These are phyloP conservation scores for Chrysemys picta DNA, from an alignment of 2,113 vertebrate genomes.

Conservation along the genomic window DNA sequence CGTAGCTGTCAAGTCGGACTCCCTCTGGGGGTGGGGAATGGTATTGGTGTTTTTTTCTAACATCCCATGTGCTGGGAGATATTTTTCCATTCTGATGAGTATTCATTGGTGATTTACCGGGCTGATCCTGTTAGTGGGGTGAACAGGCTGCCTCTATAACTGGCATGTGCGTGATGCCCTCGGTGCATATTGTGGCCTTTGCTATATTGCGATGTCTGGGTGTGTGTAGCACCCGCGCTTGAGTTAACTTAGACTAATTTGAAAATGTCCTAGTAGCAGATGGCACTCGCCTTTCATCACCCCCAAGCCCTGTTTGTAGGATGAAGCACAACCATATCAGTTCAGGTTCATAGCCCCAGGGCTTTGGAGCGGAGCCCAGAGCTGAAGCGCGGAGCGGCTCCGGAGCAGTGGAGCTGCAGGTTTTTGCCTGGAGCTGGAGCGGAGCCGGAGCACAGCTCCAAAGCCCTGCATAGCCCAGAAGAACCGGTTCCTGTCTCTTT, in stretches of 20 bases:
- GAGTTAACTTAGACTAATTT: neutral
- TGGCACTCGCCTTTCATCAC: accelerated
- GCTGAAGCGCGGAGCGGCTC: too few relatives aligned
- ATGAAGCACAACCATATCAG: neutral
- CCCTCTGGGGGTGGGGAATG: neutral
- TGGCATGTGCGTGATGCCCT: neutral
- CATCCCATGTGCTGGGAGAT: neutral
- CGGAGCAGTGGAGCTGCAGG: too few relatives aligned
- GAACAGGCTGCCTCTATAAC: neutral
- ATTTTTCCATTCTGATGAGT: neutral
- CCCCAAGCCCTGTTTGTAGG: neutral
- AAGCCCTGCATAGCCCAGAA: too few relatives aligned
- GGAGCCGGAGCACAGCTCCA: too few relatives aligned
- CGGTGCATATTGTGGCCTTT: neutral
- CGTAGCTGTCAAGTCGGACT: neutral
- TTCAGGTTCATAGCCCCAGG: neutral
- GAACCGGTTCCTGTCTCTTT: too few relatives aligned
- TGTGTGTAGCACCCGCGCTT: neutral
- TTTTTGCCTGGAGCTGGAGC: too few relatives aligned
- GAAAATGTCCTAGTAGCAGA: neutral
- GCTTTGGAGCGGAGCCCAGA: too few relatives aligned
- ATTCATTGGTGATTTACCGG: neutral
- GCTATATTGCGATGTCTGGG: neutral
- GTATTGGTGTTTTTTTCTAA: neutral
- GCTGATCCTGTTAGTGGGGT: neutral